These are phyloP conservation scores for Elephantulus edwardii DNA, from an alignment of 2,113 vertebrate species.

Conservation along the genomic window DNA sequence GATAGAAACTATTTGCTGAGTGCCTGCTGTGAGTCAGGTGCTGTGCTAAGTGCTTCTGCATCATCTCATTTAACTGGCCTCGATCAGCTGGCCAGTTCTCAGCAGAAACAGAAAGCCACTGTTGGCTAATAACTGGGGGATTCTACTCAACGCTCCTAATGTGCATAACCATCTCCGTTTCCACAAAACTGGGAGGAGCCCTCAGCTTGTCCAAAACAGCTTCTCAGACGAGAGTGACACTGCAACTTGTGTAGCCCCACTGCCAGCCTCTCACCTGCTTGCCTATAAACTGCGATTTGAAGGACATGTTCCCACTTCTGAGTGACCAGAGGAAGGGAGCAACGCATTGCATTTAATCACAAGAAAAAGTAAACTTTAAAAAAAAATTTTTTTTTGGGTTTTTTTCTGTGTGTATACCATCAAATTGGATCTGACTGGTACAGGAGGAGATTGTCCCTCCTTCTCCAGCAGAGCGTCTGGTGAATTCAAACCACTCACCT, in stretches of 20 bases:
- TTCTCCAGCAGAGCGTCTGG: too few species aligned
- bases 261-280: conserved; percentile 14
- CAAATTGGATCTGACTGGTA: too few species aligned
- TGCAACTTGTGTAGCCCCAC: not conserved
- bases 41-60: too few species aligned
- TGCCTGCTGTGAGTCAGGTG: not conserved
- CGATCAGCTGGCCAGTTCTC: not conserved
- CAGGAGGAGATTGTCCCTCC: too few species aligned
- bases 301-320: not conserved
- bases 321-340: not conserved
- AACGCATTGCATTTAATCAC: not conserved
- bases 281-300: conserved; percentile 33
- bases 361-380: conserved; percentile 42
- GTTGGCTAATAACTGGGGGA: not conserved
- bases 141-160: not conserved
- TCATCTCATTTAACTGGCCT: not conserved
- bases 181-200: not conserved
- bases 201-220: not conserved
- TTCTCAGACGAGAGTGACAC: not conserved
- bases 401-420: too few species aligned
- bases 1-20: not conserved
- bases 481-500: too few species aligned
- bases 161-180: not conserved
- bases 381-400: too few species aligned
- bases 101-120: not conserved